Conservation (phyloP, 2,888 invertebrate genomes). For the Philereme vetulata region DNA sequence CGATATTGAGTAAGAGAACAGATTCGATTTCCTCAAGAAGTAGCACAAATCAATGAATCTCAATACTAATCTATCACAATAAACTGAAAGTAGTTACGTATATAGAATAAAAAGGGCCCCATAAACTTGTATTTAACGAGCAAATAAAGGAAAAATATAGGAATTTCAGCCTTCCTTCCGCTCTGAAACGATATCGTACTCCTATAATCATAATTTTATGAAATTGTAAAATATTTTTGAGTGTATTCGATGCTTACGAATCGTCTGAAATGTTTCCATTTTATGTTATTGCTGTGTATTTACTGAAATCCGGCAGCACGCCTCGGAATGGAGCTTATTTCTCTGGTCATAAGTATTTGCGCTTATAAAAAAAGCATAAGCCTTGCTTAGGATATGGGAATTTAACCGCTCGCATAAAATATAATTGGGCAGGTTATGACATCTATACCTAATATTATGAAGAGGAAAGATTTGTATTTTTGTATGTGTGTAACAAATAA, state of each 20-base stretch:
- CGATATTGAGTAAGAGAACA: no score
- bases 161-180: conserved; percentile 31
- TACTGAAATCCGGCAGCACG: conserved; percentile 6
- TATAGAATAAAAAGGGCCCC: conserved; percentile 32
- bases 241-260: conserved; percentile 30
- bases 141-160: conserved; percentile 36
- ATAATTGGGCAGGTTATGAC: no score
- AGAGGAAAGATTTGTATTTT: no score
- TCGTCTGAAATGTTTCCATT: conserved; percentile 26
- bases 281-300: conserved; percentile 23
- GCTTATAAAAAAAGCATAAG: no score
- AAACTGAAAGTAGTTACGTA: conserved; percentile 17
- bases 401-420: no score
- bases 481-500: no score
- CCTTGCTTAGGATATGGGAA: no score
- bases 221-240: conserved; percentile 41
- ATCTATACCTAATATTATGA: no score
- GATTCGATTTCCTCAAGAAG: no score
- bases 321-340: background rate
- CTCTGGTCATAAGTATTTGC: background rate
- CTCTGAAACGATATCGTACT: conserved; percentile 21
- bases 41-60: background rate
- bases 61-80: conserved; percentile 15
- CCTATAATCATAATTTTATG: conserved; percentile 38
- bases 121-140: conserved; percentile 37